These are phyloP conservation scores for Ameiurus melas DNA, from an alignment of 2,113 vertebrate genomes.

Conservation along the genomic window DNA sequence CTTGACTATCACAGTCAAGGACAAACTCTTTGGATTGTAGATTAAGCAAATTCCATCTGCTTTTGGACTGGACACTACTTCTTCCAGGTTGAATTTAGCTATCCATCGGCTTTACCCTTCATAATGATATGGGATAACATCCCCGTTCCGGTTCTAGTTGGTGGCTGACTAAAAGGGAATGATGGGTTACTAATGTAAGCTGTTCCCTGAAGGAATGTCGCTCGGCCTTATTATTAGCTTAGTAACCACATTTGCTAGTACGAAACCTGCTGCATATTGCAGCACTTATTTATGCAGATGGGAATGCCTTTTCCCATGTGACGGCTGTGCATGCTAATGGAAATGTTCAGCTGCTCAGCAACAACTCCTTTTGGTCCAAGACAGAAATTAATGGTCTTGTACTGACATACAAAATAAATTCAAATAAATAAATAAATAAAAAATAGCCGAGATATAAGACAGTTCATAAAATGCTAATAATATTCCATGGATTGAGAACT, in stretches of 20 bases:
- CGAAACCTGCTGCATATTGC: constrained; percentile 29
- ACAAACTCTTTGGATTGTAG: neutral
- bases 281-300: constrained; percentile 39
- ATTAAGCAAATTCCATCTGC: neutral
- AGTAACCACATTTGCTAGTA: constrained; percentile 35
- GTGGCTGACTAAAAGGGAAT: neutral
- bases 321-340: constrained; percentile 33
- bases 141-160: neutral
- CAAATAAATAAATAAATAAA: constrained; percentile 2
- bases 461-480: constrained; percentile 4
- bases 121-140: neutral
- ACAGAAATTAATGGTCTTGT: constrained; percentile 14
- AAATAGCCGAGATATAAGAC: neutral
- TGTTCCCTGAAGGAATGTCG: neutral
- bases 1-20: neutral
- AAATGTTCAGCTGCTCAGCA: constrained; percentile 34
- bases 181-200: constrained; percentile 19
- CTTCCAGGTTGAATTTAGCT: neutral
- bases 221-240: constrained; percentile 37
- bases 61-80: neutral
- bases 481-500: neutral
- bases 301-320: constrained; percentile 24
- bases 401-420: neutral
- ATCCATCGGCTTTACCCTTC: neutral
- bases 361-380: constrained; percentile 7